Evolutionary conservation across 2,888 invertebrate genomes (phyloP).

Genomic region (Rhagonycha lutea): DNA sequence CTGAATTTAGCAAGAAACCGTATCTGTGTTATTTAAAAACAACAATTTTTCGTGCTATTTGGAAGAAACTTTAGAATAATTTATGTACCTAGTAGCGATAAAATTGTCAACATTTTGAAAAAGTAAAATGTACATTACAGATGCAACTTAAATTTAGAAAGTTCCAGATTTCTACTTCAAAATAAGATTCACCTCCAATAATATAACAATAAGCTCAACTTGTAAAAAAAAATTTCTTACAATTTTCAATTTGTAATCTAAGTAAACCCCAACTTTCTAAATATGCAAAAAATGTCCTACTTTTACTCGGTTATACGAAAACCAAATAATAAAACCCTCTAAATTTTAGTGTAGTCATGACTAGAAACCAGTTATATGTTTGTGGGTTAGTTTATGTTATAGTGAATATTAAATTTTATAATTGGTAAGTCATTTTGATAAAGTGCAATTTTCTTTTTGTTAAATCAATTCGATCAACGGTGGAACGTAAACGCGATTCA

Average conservation of each 20-base stretch:
- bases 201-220: not conserved
- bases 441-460: not conserved
- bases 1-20: no score
- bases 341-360: not conserved
- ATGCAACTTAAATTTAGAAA: not conserved
- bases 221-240: not conserved
- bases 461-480: not conserved
- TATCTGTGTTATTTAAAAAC: not conserved
- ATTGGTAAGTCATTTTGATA: not conserved
- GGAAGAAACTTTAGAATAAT: not conserved
- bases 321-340: not conserved
- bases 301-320: not conserved
- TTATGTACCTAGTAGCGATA: not conserved
- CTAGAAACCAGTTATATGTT: not conserved
- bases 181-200: not conserved
- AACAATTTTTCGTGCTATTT: not conserved
- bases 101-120: not conserved
- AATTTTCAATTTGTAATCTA: not conserved
- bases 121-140: not conserved
- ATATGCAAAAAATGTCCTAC: conserved; percentile 48
- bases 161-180: not conserved
- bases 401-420: not conserved
- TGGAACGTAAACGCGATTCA: not conserved
- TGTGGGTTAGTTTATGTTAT: not conserved
- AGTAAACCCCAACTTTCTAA: conserved; percentile 41